Conservation (phyloP, 2,797 vertebrate genomes). For the Myotis myotis region DNA sequence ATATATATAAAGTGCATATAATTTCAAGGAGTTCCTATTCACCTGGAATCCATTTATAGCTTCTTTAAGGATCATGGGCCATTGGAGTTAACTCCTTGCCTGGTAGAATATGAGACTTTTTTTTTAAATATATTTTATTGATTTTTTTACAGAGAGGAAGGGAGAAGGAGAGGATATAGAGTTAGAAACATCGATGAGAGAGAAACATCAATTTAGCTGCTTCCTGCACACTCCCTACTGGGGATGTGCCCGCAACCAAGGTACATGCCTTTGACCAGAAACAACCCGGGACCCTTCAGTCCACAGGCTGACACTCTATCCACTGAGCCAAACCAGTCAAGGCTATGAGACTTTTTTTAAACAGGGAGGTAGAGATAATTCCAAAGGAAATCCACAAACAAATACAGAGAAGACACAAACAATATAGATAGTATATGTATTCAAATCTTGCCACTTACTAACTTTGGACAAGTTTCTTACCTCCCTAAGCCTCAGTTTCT, state of each 20-base stretch:
- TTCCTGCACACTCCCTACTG: too few species aligned
- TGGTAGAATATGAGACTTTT: not conserved
- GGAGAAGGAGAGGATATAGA: too few species aligned
- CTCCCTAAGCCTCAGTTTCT: not conserved
- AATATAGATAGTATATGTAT: not conserved
- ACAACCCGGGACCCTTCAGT: too few species aligned
- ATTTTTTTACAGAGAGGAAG: too few species aligned
- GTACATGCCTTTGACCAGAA: too few species aligned
- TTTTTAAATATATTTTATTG: too few species aligned
- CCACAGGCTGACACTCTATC: too few species aligned
- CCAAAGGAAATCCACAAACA: not conserved
- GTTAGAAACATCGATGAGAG: too few species aligned
- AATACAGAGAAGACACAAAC: not conserved
- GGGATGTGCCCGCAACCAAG: too few species aligned
- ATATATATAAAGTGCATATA: not conserved
- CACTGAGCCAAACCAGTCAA: too few species aligned
- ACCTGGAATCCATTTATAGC: not conserved
- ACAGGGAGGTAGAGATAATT: not conserved
- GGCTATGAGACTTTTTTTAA: not conserved
- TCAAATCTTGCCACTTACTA: not conserved
- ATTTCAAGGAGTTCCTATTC: conserved; percentile 1
- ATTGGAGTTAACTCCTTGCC: not conserved
- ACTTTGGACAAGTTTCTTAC: not conserved
- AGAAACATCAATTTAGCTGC: too few species aligned
- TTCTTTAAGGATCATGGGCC: not conserved